Evolutionary conservation across 2,113 vertebrate species (phyloP), one percentile per base, ranked within the genome.

Genomic region (Nycticryphes semicollaris): DNA sequence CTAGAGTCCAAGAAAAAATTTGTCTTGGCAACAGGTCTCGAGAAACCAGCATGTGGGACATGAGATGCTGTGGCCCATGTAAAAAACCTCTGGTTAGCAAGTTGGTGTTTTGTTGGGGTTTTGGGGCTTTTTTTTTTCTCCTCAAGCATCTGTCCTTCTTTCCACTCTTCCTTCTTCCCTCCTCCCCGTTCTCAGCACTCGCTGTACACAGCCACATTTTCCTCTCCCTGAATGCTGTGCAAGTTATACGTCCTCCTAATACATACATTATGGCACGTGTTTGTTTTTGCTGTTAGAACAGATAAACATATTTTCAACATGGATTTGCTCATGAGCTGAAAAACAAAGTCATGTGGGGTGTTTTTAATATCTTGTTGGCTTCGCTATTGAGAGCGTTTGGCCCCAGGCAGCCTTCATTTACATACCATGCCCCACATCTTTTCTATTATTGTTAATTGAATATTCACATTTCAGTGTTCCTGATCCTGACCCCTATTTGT

Each of bases 1-100:
- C 87, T 97, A 93, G 96, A 98, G 76, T 96, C 97, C 97, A 91
- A 91, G 90, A 92, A 92, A 97, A 97, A 96, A 97, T 62, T 93
- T 92, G 94, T 81, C 79, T 97, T 97, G 92, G 82, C 82, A 97
- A 64, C 47, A 92, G 57, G 70, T 96, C 95, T 94, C 72, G 43
- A 92, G 92, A 96, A 96, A 96, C 96, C 89, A 97, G 96, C 96
- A 68, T 98, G 95, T 97, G 97, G 92, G 72, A 94, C 74, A 73
- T 85, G 91, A 83, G 85, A 97, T 81, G 51, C 93, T 82, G 96
- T 95, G 88, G 93, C 89, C 82, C 77, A 96, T 88, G 62, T 76
- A 60, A 77, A 92, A 93, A 94, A 95, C 45, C 72, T 84, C 66
- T 84, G 74, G 69, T 95, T 97, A 94, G 94, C 94, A 95, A 97